Conservation (phyloP, 2,113 vertebrate genomes). For the Brienomyrus brachyistius region DNA sequence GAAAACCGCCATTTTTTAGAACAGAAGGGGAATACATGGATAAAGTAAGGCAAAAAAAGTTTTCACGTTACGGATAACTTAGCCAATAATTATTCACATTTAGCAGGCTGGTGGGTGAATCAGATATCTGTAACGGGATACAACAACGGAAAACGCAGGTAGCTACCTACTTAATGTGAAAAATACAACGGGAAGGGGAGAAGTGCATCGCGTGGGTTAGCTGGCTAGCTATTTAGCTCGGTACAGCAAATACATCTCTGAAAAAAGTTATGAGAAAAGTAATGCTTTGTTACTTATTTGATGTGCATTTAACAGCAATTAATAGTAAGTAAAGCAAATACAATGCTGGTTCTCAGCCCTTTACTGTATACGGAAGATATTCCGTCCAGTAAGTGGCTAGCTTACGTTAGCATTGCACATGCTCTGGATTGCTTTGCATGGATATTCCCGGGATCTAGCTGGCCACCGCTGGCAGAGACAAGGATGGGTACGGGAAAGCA, state of each 20-base stretch:
- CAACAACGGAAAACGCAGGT: background rate
- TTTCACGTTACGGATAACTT: background rate
- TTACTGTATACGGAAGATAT: background rate
- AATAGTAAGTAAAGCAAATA: background rate
- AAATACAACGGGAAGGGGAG: background rate
- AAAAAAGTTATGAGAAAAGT: background rate
- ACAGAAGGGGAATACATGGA: conserved; percentile 6
- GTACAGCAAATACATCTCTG: background rate
- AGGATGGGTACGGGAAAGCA: background rate
- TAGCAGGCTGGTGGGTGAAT: background rate
- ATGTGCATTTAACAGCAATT: background rate
- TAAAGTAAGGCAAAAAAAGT: background rate
- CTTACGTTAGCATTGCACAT: conserved; percentile 1
- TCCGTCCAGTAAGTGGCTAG: background rate
- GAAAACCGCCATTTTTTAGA: conserved; percentile 17
- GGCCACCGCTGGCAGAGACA: background rate
- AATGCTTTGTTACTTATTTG: background rate
- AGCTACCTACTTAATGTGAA: background rate
- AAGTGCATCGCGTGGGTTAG: conserved; percentile 16
- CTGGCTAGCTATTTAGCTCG: background rate
- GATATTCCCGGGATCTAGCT: background rate
- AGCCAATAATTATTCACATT: too few species aligned
- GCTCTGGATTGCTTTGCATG: background rate
- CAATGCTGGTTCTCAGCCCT: background rate
- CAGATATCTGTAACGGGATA: background rate